These are phyloP conservation scores for Thera britannica DNA, from an alignment of 2,888 invertebrate genomes.

Conservation along the genomic window DNA sequence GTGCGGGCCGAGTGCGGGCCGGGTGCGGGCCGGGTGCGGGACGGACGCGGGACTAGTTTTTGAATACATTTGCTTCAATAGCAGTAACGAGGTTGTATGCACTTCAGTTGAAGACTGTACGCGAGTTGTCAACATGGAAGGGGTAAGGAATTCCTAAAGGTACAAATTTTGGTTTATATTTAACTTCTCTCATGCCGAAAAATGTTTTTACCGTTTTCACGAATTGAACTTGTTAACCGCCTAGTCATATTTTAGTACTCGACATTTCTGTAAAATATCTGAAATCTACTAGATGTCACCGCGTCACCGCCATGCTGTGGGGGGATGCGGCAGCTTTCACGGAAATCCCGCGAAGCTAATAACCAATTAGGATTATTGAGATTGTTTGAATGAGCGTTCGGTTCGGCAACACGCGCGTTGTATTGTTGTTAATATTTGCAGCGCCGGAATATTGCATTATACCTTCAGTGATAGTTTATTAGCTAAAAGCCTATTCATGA, in stretches of 20 bases:
- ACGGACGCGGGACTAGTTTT: slow-evolving; percentile 33
- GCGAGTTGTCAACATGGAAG: not conserved
- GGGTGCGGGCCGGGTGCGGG: not conserved
- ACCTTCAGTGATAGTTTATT: not conserved
- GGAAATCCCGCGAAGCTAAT: slow-evolving; percentile 5
- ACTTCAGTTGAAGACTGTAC: slow-evolving; percentile 13
- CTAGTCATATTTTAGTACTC: no score
- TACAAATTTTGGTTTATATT: no score
- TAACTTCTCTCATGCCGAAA: no score
- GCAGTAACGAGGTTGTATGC: slow-evolving; percentile 47
- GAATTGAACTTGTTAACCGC: no score
- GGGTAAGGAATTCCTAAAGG: no score
- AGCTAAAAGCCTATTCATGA: not conserved
- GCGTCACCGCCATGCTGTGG: not conserved
- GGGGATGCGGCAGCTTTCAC: not conserved
- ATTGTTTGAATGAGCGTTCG: slow-evolving; percentile 8
- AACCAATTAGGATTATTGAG: slow-evolving; percentile 19
- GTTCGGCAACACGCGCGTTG: not conserved
- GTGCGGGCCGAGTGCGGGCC: slow-evolving; percentile 1
- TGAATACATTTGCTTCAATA: slow-evolving; percentile 43
- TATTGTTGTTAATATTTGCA: not conserved
- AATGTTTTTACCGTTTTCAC: no score
- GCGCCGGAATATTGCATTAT: not conserved
- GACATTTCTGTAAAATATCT: no score
- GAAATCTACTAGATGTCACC: no score